These are phyloP conservation scores for Forficula auricularia DNA, from an alignment of 1,140 invertebrate genomes.

Conservation along the genomic window DNA sequence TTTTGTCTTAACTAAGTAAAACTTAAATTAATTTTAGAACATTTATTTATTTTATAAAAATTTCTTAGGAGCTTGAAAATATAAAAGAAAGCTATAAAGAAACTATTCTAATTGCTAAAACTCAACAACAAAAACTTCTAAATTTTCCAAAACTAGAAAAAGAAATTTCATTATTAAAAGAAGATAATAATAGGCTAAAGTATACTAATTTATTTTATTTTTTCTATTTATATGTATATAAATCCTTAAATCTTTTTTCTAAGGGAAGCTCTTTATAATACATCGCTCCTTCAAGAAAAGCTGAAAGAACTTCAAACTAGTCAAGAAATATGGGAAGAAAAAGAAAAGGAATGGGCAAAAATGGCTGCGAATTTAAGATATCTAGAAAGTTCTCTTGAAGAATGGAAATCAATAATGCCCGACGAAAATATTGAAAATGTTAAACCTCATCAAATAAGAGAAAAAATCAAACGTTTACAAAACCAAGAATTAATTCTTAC, in stretches of 20 bases:
- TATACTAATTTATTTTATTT: no score
- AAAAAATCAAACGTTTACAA: conserved; percentile 26
- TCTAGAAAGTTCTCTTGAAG: conserved; percentile 21
- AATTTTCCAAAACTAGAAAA: conserved; percentile 19
- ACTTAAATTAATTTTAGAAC: no score
- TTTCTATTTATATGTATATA: conserved; percentile 10
- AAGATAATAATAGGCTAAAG: conserved; percentile 19
- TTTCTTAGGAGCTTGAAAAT: no score
- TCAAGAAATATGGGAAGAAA: conserved; percentile 22
- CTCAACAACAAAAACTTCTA: no score
- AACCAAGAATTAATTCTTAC: conserved; percentile 22
- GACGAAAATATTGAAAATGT: conserved; percentile 24
- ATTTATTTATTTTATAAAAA: no score
- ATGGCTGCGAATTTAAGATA: conserved; percentile 20
- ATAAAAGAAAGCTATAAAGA: no score
- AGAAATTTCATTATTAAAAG: conserved; percentile 17
- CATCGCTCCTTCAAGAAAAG: conserved; percentile 21
- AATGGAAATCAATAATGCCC: conserved; percentile 21
- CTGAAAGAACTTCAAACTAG: conserved; percentile 15
- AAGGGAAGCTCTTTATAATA: conserved; percentile 17
- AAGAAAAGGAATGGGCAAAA: conserved; percentile 10
- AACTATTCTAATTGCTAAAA: no score
- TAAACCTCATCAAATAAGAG: conserved; percentile 20
- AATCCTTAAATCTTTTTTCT: conserved; percentile 14
- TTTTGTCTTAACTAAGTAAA: no score